These are phyloP conservation scores for Oscheius myriophilus DNA, from an alignment of 2,888 invertebrate species.

Conservation along the genomic window DNA sequence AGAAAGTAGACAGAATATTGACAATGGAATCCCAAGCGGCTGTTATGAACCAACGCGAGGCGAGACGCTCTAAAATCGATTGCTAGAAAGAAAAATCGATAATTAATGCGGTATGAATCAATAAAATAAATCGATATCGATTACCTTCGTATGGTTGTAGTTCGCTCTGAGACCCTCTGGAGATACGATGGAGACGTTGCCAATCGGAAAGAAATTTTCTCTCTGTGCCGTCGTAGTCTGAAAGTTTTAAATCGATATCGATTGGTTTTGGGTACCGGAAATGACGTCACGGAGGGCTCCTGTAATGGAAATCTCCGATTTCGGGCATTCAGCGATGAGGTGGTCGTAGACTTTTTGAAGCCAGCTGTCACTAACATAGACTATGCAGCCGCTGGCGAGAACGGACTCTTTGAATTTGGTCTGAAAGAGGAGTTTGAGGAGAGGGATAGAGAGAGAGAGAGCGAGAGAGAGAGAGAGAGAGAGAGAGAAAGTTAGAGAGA, in stretches of 20 bases:
- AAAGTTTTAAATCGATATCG: background rate
- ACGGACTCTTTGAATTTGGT: constrained; percentile 49
- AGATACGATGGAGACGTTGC: constrained; percentile 37
- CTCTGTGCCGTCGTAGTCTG: constrained; percentile 51
- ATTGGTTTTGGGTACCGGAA: constrained; percentile 10
- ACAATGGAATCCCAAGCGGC: constrained; percentile 52
- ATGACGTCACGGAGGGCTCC: constrained; percentile 25
- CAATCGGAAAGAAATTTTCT: constrained; percentile 52
- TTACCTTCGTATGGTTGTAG: constrained; percentile 22
- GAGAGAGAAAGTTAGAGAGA: too few relatives aligned
- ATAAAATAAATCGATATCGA: background rate
- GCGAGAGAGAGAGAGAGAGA: too few relatives aligned
- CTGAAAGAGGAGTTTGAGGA: constrained; percentile 15
- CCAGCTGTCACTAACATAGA: constrained; percentile 92
- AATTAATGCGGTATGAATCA: too few relatives aligned
- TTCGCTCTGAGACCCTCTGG: constrained; percentile 11
- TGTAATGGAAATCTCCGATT: background rate
- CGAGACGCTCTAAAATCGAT: constrained; percentile 35
- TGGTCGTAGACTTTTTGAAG: constrained; percentile 86
- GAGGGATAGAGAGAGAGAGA: background rate
- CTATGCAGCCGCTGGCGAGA: constrained; percentile 80
- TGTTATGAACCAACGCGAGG: constrained; percentile 49
- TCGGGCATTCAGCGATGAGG: constrained; percentile 3
- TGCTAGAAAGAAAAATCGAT: too few relatives aligned
- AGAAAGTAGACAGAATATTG: constrained; percentile 51